Evolutionary conservation across 1,140 invertebrate genomes (phyloP).

Genomic region (Formica exsecta): DNA sequence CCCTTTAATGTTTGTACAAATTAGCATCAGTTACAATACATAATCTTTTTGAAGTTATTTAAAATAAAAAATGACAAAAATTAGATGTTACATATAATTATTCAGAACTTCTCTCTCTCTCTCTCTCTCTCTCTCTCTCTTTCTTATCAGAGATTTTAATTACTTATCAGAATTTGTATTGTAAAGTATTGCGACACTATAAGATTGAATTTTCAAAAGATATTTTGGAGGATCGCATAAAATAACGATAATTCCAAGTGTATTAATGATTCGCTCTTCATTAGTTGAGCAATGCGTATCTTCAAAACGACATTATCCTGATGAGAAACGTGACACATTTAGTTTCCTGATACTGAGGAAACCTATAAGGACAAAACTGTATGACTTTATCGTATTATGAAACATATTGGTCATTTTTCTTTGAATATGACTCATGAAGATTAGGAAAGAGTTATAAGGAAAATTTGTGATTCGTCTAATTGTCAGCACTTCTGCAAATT

Average conservation of each 20-base stretch:
- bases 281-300: neutral
- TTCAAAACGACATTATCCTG: neutral
- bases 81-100: neutral
- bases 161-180: neutral
- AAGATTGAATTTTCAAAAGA: neutral
- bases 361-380: neutral
- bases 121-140: no score
- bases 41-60: neutral
- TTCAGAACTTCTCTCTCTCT: neutral
- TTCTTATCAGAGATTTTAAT: neutral
- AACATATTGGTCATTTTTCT: neutral
- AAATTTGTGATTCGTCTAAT: neutral
- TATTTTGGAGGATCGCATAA: neutral
- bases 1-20: neutral
- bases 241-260: slow-evolving; percentile 42
- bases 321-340: neutral
- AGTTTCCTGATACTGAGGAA: slow-evolving; percentile 32
- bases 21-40: neutral
- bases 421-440: neutral
- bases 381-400: neutral
- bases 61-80: neutral
- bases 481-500: no score
- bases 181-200: neutral
- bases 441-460: neutral
- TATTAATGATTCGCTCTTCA: slow-evolving; percentile 30